These are phyloP conservation scores for Halichoeres trimaculatus DNA, from an alignment of 2,113 vertebrate species.

Conservation along the genomic window DNA sequence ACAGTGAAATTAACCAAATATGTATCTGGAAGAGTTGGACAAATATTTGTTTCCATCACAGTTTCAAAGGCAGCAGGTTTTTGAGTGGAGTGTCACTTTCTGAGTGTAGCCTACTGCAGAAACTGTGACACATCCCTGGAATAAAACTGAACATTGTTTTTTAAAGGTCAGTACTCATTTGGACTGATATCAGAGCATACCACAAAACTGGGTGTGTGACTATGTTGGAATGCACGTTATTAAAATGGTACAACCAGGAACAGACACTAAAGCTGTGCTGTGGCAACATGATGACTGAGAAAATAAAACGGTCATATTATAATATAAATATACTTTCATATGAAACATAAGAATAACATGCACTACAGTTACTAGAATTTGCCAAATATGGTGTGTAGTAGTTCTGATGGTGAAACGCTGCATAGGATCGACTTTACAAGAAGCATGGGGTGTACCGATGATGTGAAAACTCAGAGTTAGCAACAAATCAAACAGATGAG, in stretches of 20 bases:
- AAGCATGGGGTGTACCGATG: background rate
- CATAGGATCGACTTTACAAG: slow-evolving; percentile 11
- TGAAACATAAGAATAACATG: background rate
- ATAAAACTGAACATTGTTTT: slow-evolving; percentile 21
- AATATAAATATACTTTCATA: slow-evolving; percentile 13
- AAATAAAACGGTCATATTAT: background rate
- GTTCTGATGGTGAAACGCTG: slow-evolving; percentile 17
- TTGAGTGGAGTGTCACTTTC: slow-evolving; percentile 1
- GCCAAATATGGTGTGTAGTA: background rate
- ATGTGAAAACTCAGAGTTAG: slow-evolving; percentile 12
- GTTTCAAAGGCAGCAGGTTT: slow-evolving; percentile 20
- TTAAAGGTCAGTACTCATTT: slow-evolving; percentile 14
- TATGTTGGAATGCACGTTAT: background rate
- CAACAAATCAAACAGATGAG: background rate
- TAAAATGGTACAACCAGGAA: slow-evolving; percentile 5
- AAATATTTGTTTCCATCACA: slow-evolving; percentile 4
- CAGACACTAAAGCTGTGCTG: background rate
- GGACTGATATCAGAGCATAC: background rate
- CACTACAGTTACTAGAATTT: slow-evolving; percentile 15
- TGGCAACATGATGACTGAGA: background rate
- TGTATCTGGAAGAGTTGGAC: slow-evolving; percentile 18
- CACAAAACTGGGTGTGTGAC: slow-evolving; percentile 17
- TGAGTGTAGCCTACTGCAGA: slow-evolving; percentile 33
- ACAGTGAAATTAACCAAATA: slow-evolving; percentile 43
- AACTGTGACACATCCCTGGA: slow-evolving; percentile 54